These are phyloP conservation scores for Entomobrya multifasciata DNA, from an alignment of 2,888 invertebrate species.

Conservation along the genomic window DNA sequence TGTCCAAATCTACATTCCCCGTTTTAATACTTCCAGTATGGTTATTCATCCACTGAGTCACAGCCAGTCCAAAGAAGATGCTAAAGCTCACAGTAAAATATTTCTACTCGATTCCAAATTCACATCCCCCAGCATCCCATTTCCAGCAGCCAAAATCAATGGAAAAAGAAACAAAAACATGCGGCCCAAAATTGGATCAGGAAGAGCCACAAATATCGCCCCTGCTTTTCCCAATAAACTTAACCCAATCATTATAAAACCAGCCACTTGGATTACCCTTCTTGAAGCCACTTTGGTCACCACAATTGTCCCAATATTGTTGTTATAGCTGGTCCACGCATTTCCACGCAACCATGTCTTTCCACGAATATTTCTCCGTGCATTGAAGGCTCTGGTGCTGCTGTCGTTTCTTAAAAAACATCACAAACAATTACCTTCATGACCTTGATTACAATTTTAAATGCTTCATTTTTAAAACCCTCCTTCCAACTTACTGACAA, in stretches of 20 bases:
- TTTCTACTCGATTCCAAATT: conserved; percentile 92
- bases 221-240: conserved; percentile 89
- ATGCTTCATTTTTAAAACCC: background rate
- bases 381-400: conserved; percentile 92
- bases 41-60: conserved; percentile 88
- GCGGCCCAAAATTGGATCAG: conserved; percentile 90
- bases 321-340: conserved; percentile 94
- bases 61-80: conserved; percentile 89
- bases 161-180: conserved; percentile 92
- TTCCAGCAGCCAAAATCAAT: conserved; percentile 90
- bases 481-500: conserved; percentile 74
- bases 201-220: conserved; percentile 90
- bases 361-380: conserved; percentile 93
- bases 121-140: conserved; percentile 90
- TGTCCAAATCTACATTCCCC: conserved; percentile 86
- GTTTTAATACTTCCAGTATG: conserved; percentile 86
- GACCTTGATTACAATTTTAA: background rate
- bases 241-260: conserved; percentile 88
- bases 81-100: conserved; percentile 93
- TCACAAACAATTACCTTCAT: background rate
- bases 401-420: conserved; percentile 85
- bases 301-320: conserved; percentile 94
- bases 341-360: conserved; percentile 93
- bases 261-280: conserved; percentile 89
- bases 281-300: conserved; percentile 92